These are phyloP conservation scores for Anodontia alba DNA, from an alignment of 2,888 invertebrate genomes.

Conservation along the genomic window DNA sequence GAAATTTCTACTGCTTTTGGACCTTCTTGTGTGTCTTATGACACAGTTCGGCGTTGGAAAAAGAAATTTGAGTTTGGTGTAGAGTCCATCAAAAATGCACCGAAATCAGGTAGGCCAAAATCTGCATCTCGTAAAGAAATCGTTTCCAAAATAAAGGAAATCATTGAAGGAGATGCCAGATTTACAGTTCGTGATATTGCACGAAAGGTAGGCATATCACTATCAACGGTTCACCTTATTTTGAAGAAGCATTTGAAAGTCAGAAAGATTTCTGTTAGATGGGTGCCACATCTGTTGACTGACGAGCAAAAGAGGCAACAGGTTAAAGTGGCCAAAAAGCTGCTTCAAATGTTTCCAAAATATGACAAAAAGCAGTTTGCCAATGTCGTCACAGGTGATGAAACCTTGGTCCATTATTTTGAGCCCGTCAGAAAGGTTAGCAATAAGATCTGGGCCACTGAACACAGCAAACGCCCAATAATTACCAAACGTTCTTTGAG, in stretches of 20 bases:
- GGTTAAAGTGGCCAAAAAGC: not conserved
- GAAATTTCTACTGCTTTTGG: not conserved
- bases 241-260: conserved; percentile 16
- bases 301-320: conserved; percentile 2
- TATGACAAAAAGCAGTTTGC: conserved; percentile 8
- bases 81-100: not conserved
- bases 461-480: conserved; percentile 3
- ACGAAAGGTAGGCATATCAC: not conserved
- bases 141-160: not conserved
- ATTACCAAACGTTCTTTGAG: conserved; percentile 1
- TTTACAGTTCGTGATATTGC: not conserved
- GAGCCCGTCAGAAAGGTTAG: not conserved
- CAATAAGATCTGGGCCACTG: conserved; percentile 9
- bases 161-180: conserved; percentile 2
- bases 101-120: not conserved
- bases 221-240: not conserved
- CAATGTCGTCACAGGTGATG: conserved; percentile 18
- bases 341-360: conserved; percentile 12
- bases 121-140: not conserved
- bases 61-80: not conserved
- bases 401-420: conserved; percentile 8
- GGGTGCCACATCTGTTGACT: conserved; percentile 13
- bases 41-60: not conserved
- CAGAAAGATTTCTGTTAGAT: not conserved
- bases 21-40: not conserved